phyloP scores from a whole-genome alignment of 2,797 vertebrate species.

The Sebastes steindachneri region DNA sequence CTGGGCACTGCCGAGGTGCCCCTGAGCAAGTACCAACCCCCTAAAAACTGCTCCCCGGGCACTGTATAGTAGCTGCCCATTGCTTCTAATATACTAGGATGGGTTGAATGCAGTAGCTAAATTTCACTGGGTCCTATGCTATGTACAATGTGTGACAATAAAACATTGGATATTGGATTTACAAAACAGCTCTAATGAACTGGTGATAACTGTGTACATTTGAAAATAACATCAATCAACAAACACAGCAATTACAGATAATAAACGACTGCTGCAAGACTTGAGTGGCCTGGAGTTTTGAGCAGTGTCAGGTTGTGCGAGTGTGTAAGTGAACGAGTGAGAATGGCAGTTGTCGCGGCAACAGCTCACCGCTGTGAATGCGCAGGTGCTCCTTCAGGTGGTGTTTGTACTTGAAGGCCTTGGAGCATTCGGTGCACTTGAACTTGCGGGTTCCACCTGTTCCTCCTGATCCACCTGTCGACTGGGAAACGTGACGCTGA shows the following conservation, averaged over 20 bases:
- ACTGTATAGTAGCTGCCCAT: no score
- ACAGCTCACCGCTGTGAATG: constrained; percentile 95
- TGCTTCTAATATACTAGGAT: no score
- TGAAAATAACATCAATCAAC: neutral
- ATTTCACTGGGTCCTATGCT: no score
- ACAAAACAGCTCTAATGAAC: neutral
- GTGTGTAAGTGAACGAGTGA: neutral
- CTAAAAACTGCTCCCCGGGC: no score
- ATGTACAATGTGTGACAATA: no score
- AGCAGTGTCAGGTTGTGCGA: neutral
- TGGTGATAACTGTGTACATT: neutral
- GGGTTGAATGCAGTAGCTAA: no score
- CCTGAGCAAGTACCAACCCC: no score
- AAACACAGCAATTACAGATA: neutral
- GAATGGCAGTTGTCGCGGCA: neutral
- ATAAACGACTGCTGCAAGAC: neutral
- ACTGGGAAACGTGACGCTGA: constrained; percentile 91
- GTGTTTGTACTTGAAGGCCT: constrained; percentile 99
- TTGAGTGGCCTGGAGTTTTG: neutral
- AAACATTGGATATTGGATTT: no score
- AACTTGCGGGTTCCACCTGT: constrained; percentile 93
- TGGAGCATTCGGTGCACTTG: constrained; percentile 97
- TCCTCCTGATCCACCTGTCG: constrained; percentile 85
- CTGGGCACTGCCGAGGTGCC: no score
- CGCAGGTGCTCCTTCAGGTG: constrained; percentile 98